Conservation (phyloP, 2,888 invertebrate genomes). For the Drosophila cracens region DNA sequence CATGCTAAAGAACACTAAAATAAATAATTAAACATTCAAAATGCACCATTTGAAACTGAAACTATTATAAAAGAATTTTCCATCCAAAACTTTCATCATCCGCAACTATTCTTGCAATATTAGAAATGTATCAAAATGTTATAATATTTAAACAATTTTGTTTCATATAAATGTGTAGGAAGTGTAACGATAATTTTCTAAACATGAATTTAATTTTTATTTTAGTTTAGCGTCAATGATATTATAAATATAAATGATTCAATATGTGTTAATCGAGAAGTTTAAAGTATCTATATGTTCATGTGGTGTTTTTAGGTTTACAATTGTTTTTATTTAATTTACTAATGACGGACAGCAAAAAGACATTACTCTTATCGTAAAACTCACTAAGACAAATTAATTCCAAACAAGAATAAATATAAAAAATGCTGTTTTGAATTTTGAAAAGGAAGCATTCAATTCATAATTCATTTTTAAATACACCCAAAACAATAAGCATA, state of each 20-base stretch:
- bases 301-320: slow-evolving; percentile 12
- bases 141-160: slow-evolving; percentile 25
- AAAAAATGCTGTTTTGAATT: slow-evolving; percentile 4
- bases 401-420: slow-evolving; percentile 6
- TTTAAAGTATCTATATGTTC: slow-evolving; percentile 1
- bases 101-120: slow-evolving; percentile 22
- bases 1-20: slow-evolving; percentile 19
- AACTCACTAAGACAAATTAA: not conserved
- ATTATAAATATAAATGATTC: slow-evolving; percentile 10
- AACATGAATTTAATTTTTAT: slow-evolving; percentile 2
- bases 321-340: slow-evolving; percentile 22
- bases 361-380: slow-evolving; percentile 2
- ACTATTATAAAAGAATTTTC: slow-evolving; percentile 9
- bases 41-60: slow-evolving; percentile 35
- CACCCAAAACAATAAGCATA: slow-evolving; percentile 8
- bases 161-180: slow-evolving; percentile 13
- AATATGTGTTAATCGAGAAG: slow-evolving; percentile 1
- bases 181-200: not conserved
- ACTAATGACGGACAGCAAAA: slow-evolving; percentile 27
- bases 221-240: not conserved
- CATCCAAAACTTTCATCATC: slow-evolving; percentile 1
- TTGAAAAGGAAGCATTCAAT: slow-evolving; percentile 19
- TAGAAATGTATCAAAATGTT: slow-evolving; percentile 36
- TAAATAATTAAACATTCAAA: slow-evolving; percentile 30
- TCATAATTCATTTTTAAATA: slow-evolving; percentile 35